Percentiles rank a stretch among this genome's conserved stretches.
Conservation (phyloP, 2,797 vertebrate genomes). For the Sebastes trivittatus region DNA sequence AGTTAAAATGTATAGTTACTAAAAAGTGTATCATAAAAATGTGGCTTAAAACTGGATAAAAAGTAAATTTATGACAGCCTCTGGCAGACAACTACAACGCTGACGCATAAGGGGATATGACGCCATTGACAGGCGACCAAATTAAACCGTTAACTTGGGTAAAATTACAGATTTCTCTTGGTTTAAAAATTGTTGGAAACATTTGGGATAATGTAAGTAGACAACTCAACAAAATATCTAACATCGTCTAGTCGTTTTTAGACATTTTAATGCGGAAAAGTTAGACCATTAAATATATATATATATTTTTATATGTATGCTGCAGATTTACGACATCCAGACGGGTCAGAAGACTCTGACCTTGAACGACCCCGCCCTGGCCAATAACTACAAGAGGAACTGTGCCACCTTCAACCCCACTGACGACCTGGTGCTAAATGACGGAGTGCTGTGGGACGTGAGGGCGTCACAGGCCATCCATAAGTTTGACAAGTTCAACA, state of each 20-base stretch:
- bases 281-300: neutral
- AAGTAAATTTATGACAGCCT: accelerated
- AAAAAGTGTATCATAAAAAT: neutral
- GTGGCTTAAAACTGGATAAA: neutral
- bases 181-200: neutral
- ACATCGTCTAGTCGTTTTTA: neutral
- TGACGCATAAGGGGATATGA: no score
- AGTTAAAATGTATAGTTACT: neutral
- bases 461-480: conserved; percentile 93
- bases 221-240: neutral
- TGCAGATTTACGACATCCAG: conserved; percentile 98
- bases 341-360: conserved; percentile 95
- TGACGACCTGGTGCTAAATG: conserved; percentile 96
- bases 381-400: conserved; percentile 99
- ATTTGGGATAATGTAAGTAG: no score
- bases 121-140: no score
- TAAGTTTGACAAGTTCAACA: conserved; percentile 99
- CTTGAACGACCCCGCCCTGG: conserved; percentile 92
- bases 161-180: accelerated
- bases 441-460: conserved; percentile 97
- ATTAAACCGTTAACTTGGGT: accelerated
- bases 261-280: neutral
- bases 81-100: no score
- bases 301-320: neutral
- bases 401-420: conserved; percentile 96